phyloP scores from a whole-genome alignment of 2,113 vertebrate species.

The Sarotherodon lohbergeri region DNA sequence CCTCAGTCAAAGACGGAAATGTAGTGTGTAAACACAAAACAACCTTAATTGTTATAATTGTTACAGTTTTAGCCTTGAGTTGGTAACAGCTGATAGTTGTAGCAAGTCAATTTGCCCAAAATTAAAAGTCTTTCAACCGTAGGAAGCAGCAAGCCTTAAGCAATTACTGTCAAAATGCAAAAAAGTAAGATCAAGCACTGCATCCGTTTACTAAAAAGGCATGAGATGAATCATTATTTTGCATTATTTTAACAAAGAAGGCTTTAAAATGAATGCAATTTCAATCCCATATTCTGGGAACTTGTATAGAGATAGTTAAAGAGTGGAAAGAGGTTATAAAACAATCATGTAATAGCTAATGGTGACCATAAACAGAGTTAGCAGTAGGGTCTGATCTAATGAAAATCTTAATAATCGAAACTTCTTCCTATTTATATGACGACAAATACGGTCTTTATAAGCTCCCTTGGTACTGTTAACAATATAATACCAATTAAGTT shows the following conservation, averaged over 20 bases:
- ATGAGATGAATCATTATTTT: background rate
- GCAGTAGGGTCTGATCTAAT: background rate
- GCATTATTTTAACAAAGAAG: background rate
- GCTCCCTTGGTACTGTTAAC: background rate
- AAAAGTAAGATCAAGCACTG: background rate
- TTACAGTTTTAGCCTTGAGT: background rate
- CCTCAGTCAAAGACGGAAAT: background rate
- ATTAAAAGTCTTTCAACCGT: background rate
- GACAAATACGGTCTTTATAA: background rate
- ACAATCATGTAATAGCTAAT: background rate
- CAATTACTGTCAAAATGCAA: background rate
- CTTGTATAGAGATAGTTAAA: background rate
- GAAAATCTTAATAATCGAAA: background rate
- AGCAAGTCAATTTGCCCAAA: background rate
- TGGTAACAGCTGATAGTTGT: background rate
- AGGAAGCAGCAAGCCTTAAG: background rate
- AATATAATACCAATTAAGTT: conserved; percentile 12
- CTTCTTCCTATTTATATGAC: background rate
- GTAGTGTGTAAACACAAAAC: background rate
- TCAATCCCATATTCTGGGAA: background rate
- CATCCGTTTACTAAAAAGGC: background rate
- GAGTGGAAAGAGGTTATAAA: background rate
- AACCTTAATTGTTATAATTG: background rate
- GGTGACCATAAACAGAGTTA: background rate
- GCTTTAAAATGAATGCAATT: background rate